Evolutionary conservation across 2,113 vertebrate genomes (phyloP), one percentile per base, ranked within the genome.

Genomic region (Morone saxatilis): DNA sequence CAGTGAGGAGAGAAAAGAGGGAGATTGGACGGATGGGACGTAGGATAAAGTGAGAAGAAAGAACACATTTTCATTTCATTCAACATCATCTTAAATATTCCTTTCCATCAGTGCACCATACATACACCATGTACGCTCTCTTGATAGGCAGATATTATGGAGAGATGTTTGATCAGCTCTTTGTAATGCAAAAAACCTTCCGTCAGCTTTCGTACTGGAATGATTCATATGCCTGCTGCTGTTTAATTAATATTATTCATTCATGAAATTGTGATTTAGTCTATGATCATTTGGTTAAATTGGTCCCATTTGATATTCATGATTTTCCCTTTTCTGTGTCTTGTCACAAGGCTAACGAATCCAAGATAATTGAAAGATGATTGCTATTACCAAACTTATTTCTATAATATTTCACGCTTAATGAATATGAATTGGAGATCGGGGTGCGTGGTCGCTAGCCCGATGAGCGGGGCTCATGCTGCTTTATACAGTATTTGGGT

Each of bases 211-310:
- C 51, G 53, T 63, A 76, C 47, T 63, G 83, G 53, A 75, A 76
- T 92, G 88, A 93, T 93, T 93, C 88, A 89, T 86, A 90, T 41
- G 90, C 86, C 82, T 82, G 90, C 70, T 89, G 86, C 91, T 83
- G 86, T 91, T 93, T 92, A 95, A 94, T 93, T 93, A 93, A 92
- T 93, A 92, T 94, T 90, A 95, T 94, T 94, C 93, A 94, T 92
- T 93, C 92, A 94, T 94, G 92, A 95, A 95, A 95, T 94, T 94
- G 91, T 90, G 91, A 95, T 94, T 94, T 91, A 94, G 91, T 93
- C 89, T 86, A 86, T 94, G 88, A 94, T 93, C 91, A 92, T 94
- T 94, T 93, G 89, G 85, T 90, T 92, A 92, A 94, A 94, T 91
- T 94, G 93, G 81, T 86, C 77, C 86, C 89, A 94, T 95, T 94